A percentile compares a stretch with the other conserved stretches of the same genome.
Conservation (phyloP, 2,113 vertebrate genomes). For the Rhea americana region DNA sequence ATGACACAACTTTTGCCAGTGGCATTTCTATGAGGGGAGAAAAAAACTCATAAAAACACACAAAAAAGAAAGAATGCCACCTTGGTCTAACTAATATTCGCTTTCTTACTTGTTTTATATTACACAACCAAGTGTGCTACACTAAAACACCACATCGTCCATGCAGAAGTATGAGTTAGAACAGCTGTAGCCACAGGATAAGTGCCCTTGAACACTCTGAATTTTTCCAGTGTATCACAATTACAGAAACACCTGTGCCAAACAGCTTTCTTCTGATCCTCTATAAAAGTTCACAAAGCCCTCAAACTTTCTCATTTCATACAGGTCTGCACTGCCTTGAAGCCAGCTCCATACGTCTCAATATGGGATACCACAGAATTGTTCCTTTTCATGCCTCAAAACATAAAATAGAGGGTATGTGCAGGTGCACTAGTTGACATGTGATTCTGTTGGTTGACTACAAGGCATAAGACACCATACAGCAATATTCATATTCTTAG, state of each 20-base stretch:
- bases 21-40: background rate
- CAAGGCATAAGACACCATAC: background rate
- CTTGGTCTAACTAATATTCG: conserved; percentile 12
- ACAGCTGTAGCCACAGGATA: conserved; percentile 75
- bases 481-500: conserved; percentile 2
- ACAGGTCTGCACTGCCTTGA: conserved; percentile 65
- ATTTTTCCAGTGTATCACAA: conserved; percentile 75
- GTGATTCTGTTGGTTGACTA: conserved; percentile 45
- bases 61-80: background rate
- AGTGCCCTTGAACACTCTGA: conserved; percentile 55
- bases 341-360: conserved; percentile 57
- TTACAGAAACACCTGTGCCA: conserved; percentile 77
- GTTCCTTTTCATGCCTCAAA: conserved; percentile 58
- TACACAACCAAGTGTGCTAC: conserved; percentile 41
- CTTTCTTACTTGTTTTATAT: conserved; percentile 53
- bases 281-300: conserved; percentile 74
- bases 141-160: conserved; percentile 44
- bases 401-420: conserved; percentile 51
- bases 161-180: conserved; percentile 38
- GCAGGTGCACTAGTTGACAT: conserved; percentile 20
- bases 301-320: conserved; percentile 62
- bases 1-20: background rate
- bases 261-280: conserved; percentile 79
- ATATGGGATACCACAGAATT: conserved; percentile 50
- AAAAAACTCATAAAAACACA: background rate